Conservation (phyloP, 2,113 vertebrate genomes). For the Nyctereutes procyonoides region DNA sequence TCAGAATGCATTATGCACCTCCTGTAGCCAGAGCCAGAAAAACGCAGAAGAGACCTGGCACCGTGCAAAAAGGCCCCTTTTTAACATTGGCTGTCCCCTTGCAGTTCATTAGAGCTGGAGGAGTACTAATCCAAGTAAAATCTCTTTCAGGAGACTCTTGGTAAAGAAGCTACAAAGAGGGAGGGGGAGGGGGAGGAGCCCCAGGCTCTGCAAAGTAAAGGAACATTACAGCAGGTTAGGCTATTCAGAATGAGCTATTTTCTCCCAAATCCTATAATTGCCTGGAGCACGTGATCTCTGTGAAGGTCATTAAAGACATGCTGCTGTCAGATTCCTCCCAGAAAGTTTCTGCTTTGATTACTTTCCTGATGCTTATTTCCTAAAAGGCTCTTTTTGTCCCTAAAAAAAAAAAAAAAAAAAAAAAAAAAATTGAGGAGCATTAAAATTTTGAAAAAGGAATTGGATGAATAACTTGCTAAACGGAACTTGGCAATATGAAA, state of each 20-base stretch:
- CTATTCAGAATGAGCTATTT: constrained; percentile 57
- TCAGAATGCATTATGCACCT: constrained; percentile 31
- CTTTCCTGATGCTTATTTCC: constrained; percentile 48
- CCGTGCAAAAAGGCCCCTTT: neutral
- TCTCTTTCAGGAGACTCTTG: constrained; percentile 10
- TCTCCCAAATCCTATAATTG: constrained; percentile 67
- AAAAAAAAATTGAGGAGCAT: neutral
- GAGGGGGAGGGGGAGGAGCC: rapidly evolving
- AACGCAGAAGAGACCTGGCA: constrained; percentile 25
- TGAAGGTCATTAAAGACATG: constrained; percentile 57
- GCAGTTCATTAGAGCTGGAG: neutral
- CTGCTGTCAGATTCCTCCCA: constrained; percentile 57
- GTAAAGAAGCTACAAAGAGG: neutral
- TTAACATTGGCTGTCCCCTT: constrained; percentile 19
- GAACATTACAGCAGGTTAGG: neutral
- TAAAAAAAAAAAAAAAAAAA: neutral
- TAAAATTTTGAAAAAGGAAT: constrained; percentile 36
- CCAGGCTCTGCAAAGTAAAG: neutral
- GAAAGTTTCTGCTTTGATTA: constrained; percentile 62
- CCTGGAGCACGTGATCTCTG: constrained; percentile 40
- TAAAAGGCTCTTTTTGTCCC: constrained; percentile 59
- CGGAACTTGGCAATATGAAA: constrained; percentile 42
- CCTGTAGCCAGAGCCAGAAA: neutral
- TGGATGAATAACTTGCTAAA: neutral
- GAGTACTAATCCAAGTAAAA: constrained; percentile 52